Evolutionary conservation across 2,888 invertebrate genomes (phyloP).

Genomic region (Subacronicta megacephala): DNA sequence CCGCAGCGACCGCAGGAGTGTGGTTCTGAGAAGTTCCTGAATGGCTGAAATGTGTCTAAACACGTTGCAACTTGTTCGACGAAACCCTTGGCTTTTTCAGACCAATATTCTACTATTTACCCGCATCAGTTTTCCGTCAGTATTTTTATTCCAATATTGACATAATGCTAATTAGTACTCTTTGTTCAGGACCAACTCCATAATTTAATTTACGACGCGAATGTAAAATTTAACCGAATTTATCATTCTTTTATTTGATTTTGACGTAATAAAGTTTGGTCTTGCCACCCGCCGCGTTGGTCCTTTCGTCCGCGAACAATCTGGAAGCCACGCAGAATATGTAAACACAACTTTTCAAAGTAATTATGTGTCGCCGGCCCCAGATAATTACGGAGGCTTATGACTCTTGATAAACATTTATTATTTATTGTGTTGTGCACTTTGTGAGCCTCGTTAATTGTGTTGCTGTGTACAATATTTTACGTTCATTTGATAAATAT

Average conservation of each 20-base stretch:
- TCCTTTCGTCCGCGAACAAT: background rate
- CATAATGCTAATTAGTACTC: constrained; percentile 32
- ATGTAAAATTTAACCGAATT: constrained; percentile 26
- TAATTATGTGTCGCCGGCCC: constrained; percentile 12
- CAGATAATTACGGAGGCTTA: constrained; percentile 22
- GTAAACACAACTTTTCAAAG: constrained; percentile 10
- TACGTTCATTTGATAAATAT: constrained; percentile 18
- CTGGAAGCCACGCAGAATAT: background rate
- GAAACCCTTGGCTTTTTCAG: background rate
- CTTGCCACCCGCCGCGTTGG: background rate
- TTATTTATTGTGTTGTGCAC: constrained; percentile 19
- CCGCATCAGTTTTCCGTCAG: background rate
- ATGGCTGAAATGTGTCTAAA: background rate
- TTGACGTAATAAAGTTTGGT: constrained; percentile 27
- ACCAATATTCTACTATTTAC: constrained; percentile 1
- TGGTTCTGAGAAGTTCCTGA: background rate
- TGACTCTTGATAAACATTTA: constrained; percentile 24
- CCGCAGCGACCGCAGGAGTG: constrained; percentile 2
- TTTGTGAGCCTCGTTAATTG: constrained; percentile 13
- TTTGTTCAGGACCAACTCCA: constrained; percentile 36
- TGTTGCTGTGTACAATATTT: constrained; percentile 7
- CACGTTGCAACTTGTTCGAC: background rate
- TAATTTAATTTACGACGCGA: constrained; percentile 38
- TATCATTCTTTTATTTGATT: constrained; percentile 49
- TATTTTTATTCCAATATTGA: constrained; percentile 17